phyloP scores from a whole-genome alignment of 2,113 vertebrate species.

The Colius striatus region DNA sequence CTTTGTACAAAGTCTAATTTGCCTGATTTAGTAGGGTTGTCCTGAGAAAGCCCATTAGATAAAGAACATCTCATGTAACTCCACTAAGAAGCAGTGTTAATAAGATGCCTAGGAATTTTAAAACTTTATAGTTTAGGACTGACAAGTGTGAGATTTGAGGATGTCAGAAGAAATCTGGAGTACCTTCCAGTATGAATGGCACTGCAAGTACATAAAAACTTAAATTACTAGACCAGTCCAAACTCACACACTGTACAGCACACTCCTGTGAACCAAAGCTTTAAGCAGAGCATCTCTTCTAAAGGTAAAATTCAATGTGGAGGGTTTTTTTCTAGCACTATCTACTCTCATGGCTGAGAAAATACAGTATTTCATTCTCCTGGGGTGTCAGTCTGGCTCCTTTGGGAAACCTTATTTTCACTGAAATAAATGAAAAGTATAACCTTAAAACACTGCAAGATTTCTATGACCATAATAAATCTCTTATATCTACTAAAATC shows the following conservation, averaged over 20 bases:
- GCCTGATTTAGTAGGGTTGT: neutral
- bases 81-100: neutral
- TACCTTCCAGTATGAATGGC: neutral
- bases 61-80: fast-evolving
- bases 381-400: neutral
- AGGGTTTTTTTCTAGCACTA: neutral
- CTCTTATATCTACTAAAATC: neutral
- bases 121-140: neutral
- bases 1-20: neutral
- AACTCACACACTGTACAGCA: too few relatives aligned
- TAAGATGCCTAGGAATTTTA: neutral
- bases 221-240: neutral
- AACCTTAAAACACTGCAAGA: neutral
- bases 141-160: neutral
- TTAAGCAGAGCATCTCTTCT: neutral
- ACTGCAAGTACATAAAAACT: neutral
- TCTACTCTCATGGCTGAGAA: neutral
- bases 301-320: neutral
- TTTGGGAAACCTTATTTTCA: neutral
- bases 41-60: neutral
- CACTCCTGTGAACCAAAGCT: neutral
- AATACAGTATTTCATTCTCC: neutral
- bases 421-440: neutral
- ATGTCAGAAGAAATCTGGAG: fast-evolving
- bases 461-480: neutral